phyloP scores from a whole-genome alignment of 2,113 vertebrate species.

The Lucifuga dentata region DNA sequence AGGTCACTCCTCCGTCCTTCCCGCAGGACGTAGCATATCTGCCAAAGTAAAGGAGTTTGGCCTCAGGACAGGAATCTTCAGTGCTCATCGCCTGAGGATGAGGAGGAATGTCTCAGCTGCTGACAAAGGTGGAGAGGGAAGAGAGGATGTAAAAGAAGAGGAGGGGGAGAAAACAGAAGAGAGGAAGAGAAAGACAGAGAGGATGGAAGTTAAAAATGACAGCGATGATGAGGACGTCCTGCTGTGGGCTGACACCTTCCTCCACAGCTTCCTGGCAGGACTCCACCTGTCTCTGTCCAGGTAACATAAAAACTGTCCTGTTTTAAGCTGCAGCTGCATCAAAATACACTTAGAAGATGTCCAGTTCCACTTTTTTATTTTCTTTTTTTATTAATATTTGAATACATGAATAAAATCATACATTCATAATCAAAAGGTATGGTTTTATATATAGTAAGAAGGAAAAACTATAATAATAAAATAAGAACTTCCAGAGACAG shows the following conservation, averaged over 20 bases:
- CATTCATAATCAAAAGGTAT: too few species aligned
- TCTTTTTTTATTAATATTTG: too few species aligned
- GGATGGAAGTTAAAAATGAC: neutral
- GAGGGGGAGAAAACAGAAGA: neutral
- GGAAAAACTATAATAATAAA: too few species aligned
- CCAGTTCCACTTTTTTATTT: too few species aligned
- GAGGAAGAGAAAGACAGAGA: neutral
- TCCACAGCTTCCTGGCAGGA: conserved; percentile 89
- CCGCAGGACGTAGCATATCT: conserved; percentile 46
- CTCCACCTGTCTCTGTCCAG: conserved; percentile 83
- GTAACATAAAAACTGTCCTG: conserved; percentile 43
- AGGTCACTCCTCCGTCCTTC: conserved; percentile 72
- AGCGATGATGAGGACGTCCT: conserved; percentile 40
- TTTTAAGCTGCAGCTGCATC: too few species aligned
- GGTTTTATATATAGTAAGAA: too few species aligned
- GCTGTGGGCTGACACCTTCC: conserved; percentile 82
- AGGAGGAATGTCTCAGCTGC: neutral
- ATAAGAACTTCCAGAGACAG: too few species aligned
- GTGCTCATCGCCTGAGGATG: conserved; percentile 39
- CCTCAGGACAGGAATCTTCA: conserved; percentile 74
- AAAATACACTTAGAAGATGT: too few species aligned
- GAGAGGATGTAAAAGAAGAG: conserved; percentile 23
- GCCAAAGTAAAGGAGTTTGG: conserved; percentile 79
- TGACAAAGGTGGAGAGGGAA: neutral
- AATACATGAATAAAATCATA: too few species aligned